phyloP scores from a whole-genome alignment of 2,113 vertebrate genomes.

The Microcebus ravelobensis region DNA sequence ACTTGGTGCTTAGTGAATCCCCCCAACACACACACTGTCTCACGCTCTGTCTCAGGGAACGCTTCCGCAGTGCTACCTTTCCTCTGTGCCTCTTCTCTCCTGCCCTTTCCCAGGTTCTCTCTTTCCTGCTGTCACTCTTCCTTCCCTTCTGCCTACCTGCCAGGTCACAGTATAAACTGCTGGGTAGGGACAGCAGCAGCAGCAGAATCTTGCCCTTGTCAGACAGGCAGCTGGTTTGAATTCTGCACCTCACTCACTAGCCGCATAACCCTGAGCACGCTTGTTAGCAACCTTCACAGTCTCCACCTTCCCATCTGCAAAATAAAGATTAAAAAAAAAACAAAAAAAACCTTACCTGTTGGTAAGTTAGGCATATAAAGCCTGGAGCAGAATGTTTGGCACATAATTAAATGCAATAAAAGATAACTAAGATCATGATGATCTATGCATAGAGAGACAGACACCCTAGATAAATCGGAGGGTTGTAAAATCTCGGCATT shows the following conservation, averaged over 20 bases:
- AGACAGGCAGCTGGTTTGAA: too few relatives aligned
- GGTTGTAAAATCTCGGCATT: background rate
- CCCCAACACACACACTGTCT: background rate
- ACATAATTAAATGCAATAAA: background rate
- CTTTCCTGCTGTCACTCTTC: background rate
- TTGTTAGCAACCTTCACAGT: background rate
- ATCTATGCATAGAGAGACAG: background rate
- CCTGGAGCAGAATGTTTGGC: background rate
- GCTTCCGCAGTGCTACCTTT: accelerated
- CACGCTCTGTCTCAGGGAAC: accelerated
- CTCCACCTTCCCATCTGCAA: background rate
- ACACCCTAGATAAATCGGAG: background rate
- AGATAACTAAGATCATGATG: background rate
- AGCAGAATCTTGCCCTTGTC: background rate
- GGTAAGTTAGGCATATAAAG: background rate
- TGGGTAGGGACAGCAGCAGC: background rate
- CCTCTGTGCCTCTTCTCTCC: too few relatives aligned
- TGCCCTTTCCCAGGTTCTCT: accelerated
- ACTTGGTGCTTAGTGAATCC: background rate
- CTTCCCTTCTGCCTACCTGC: background rate
- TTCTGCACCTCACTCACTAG: background rate
- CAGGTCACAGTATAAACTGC: accelerated
- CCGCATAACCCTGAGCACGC: background rate
- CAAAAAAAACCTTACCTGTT: background rate
- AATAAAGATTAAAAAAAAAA: background rate